phyloP scores from a whole-genome alignment of 2,888 invertebrate species.

The Hecatera dysodea region DNA sequence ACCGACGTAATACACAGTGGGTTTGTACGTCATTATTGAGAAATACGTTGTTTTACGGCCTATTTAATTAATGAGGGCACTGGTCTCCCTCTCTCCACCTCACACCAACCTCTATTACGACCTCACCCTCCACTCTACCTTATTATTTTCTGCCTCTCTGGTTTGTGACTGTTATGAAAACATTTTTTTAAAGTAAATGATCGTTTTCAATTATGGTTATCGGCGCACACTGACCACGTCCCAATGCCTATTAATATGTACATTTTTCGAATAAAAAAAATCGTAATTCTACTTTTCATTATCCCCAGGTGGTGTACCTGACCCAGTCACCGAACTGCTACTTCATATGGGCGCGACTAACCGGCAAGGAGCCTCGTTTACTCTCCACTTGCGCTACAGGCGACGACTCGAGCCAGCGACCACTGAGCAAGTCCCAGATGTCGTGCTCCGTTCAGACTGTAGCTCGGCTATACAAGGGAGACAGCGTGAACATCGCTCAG shows the following conservation, averaged over 20 bases:
- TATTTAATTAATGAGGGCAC: conserved; percentile 13
- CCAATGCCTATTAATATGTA: background rate
- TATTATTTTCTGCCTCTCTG: background rate
- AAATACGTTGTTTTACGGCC: conserved; percentile 1
- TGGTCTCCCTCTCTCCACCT: background rate
- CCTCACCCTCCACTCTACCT: background rate
- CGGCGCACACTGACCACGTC: background rate
- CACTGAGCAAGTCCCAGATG: conserved; percentile 79
- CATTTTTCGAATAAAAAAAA: background rate
- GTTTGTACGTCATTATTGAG: conserved; percentile 33
- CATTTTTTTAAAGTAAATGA: background rate
- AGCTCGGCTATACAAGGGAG: conserved; percentile 79
- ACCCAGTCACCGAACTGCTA: conserved; percentile 83
- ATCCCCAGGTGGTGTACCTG: conserved; percentile 83
- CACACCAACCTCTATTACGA: background rate
- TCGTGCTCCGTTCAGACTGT: conserved; percentile 84
- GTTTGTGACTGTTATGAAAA: background rate
- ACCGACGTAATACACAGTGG: conserved; percentile 32
- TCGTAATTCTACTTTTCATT: background rate
- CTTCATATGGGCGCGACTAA: conserved; percentile 80
- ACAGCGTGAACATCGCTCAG: conserved; percentile 81
- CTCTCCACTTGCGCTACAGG: conserved; percentile 82
- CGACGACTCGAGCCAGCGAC: conserved; percentile 77
- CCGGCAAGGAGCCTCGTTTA: conserved; percentile 70
- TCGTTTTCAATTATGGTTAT: background rate